Evolutionary conservation across 2,113 vertebrate genomes (phyloP), one percentile per base, ranked within the genome.

Genomic region (Melanostigma gelatinosum): DNA sequence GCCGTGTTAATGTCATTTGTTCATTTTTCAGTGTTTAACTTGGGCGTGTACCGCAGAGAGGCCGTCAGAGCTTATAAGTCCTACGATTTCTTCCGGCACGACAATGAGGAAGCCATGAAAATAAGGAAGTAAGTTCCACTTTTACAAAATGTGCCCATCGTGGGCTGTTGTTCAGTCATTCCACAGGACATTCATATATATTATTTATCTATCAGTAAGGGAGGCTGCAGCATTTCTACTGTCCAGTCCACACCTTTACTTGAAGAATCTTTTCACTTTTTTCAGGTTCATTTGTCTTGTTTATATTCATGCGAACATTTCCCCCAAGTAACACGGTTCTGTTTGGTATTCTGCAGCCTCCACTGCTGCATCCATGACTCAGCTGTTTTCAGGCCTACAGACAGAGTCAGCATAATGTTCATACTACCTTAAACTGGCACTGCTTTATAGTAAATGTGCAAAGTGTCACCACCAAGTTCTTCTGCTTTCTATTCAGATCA

Each of bases 51-150:
- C 73, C 97, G 98, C 77, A 96, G 98, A 42, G 94, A 99, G 86
- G 97, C 97, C 0, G 98, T 99, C 69, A 96, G 95, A 83, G 94
- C 98, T 3, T 99, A 99, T 80, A 97, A 99, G 74, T 99, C 98
- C 71, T 99, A 97, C 0, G 97, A 99, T 77, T 99, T 99, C 94
- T 99, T 99, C 93, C 96, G 97, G 52, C 98, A 99, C 0, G 98
- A 99, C 93, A 99, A 99, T 4, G 94, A 96, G 48, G 97, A 98
- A 82, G 98, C 98, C 88, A 99, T 99, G 98, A 97, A 94, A 88
- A 99, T 99, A 87, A 96, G 98, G 80, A 99, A 96, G 98, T 99
- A 88, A 95, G 97, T 93, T n/a, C 7, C 9, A 22, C 22, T 52
- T 13, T 8, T 34, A 42, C n/a, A n/a, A 24, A n/a, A 40, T 60